Conservation (phyloP, 2,888 invertebrate species). For the Phrixothrix hirtus region DNA sequence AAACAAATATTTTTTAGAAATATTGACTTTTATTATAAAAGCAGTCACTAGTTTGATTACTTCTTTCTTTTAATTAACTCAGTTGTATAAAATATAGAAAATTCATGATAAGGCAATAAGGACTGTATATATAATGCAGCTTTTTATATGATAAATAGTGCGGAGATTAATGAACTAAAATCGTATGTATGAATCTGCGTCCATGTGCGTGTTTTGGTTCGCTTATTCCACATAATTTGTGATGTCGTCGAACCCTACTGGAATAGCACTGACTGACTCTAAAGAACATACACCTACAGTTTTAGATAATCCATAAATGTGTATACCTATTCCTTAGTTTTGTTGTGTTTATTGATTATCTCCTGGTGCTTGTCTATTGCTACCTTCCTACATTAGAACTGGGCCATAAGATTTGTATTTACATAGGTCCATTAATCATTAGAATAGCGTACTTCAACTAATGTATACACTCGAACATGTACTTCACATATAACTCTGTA, state of each 20-base stretch:
- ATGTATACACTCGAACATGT: slow-evolving; percentile 33
- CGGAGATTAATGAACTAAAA: slow-evolving; percentile 33
- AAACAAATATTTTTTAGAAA: too few species aligned
- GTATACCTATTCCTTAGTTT: slow-evolving; percentile 42
- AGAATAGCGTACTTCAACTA: slow-evolving; percentile 53
- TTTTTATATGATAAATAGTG: slow-evolving; percentile 55
- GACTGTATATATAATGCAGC: slow-evolving; percentile 54
- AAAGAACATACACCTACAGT: slow-evolving; percentile 17
- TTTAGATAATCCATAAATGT: slow-evolving; percentile 48
- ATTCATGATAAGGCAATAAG: slow-evolving; percentile 51
- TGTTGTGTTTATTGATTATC: slow-evolving; percentile 47
- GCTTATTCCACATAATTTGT: slow-evolving; percentile 37
- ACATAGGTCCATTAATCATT: slow-evolving; percentile 54
- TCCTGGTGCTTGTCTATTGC: slow-evolving; percentile 44
- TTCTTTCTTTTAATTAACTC: too few species aligned
- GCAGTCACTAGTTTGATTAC: too few species aligned
- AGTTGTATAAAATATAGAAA: slow-evolving; percentile 47
- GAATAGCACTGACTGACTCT: slow-evolving; percentile 35
- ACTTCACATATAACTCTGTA: slow-evolving; percentile 34
- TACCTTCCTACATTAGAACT: slow-evolving; percentile 42
- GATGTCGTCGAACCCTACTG: slow-evolving; percentile 32
- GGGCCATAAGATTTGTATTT: slow-evolving; percentile 40
- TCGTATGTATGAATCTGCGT: slow-evolving; percentile 36
- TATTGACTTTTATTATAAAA: too few species aligned
- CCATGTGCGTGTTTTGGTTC: slow-evolving; percentile 34